Evolutionary conservation across 2,888 invertebrate species (phyloP), one percentile per base, ranked within the genome.

Genomic region (Cristatella mucedo): DNA sequence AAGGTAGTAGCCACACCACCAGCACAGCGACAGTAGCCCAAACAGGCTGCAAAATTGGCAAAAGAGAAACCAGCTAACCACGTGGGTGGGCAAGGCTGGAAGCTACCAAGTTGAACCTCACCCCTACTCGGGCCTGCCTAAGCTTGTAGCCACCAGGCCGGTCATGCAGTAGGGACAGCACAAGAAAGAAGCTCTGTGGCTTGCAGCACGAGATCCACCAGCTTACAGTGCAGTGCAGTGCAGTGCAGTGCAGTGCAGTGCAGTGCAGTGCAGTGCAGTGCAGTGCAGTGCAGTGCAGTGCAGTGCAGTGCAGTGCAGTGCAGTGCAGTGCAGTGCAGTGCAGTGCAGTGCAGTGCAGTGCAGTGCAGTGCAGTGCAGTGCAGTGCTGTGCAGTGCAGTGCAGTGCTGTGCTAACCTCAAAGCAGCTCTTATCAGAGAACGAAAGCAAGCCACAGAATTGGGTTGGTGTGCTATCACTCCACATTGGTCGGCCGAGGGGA

Each of bases 261-360:
- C 36, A 36, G 36, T 43, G 26, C 40, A 43, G 31, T 37, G 31
- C 24, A 41, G 37, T 41, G 20, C 36, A 41, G 38, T 41, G 30
- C 36, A 37, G 43, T 41, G 20, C 31, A 41, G 41, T 26, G 20
- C 37, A 37, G 43, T 41, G 29, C 21, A 41, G 36, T 21, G 21
- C 36, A 29, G 34, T 41, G 24, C 34, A 41, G 40, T 41, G 29
- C 41, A 41, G 41, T 40, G 21, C 40, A 41, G 39, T 41, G 32
- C 43, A 41, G 40, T 33, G 21, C 36, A 34, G 40, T 41, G 26
- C 40, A 43, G 43, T 29, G 21, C 36, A 36, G 43, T 41, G 29
- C 43, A 41, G 40, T 22, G 26, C 36, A 36, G 40, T 38, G 21
- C 40, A 40, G 40, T 38, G 21, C 40, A 40, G 40, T 38, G 30